Percentiles rank a stretch among this genome's conserved stretches.
Conservation (phyloP, 2,888 invertebrate species). For the Erebia palarica region DNA sequence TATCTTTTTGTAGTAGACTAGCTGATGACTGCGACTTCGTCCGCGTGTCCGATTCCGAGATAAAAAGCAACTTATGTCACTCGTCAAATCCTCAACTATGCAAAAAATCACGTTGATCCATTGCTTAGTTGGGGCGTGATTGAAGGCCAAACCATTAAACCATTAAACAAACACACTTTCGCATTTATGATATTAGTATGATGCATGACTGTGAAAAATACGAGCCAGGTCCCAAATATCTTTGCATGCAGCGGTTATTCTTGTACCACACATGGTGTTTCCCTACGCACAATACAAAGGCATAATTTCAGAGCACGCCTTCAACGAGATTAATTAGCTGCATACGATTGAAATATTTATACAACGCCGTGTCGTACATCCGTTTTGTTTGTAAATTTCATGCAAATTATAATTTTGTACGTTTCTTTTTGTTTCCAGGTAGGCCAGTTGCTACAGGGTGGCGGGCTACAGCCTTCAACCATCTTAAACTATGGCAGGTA, state of each 20-base stretch:
- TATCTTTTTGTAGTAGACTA: no score
- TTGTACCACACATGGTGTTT: conserved; percentile 45
- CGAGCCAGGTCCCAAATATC: conserved; percentile 8
- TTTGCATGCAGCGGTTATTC: conserved; percentile 11
- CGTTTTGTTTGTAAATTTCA: conserved; percentile 28
- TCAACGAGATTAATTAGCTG: conserved; percentile 65
- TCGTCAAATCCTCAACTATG: no score
- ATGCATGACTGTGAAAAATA: neutral
- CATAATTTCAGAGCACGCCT: conserved; percentile 63
- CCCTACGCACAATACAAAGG: conserved; percentile 58
- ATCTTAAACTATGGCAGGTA: no score
- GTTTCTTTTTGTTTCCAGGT: conserved; percentile 36
- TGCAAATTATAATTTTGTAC: conserved; percentile 22
- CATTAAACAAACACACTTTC: no score
- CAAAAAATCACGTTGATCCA: no score
- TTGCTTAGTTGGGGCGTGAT: no score
- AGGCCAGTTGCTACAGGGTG: conserved; percentile 12
- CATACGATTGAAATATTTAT: conserved; percentile 41
- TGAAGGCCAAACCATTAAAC: no score
- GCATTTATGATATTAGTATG: no score
- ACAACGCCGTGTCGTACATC: conserved; percentile 31
- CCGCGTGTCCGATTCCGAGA: no score
- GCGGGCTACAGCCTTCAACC: neutral
- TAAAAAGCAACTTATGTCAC: no score
- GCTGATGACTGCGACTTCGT: no score